Base-by-base conservation (phyloP, 2,797 vertebrate species). In the Agapornis canus region DNA sequence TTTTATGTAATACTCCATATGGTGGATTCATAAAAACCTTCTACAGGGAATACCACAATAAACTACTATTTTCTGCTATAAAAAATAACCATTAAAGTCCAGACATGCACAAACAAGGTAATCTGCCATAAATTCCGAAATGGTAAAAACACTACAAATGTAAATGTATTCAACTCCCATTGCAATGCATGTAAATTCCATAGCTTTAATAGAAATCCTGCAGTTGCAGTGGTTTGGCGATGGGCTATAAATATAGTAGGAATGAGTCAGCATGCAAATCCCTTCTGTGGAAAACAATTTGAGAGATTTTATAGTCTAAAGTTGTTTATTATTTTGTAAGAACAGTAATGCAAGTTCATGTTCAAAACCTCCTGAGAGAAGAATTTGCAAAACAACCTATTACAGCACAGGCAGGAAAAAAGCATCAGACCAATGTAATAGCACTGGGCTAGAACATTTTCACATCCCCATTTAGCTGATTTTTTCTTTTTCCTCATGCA, bases 191-290 rank as follows among this genome's bases (percentile, higher is more conserved):
- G 94, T 96, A 96, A 98, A 97, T 98, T 98, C 97, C 98, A 98
- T 93, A 97, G 97, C 96, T 98, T 98, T 98, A 98, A 98, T 98
- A 98, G 97, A 98, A 98, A 97, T 96, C 96, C 93, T 98, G 97
- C 96, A 90, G 96, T 97, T 95, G 95, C 95, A 73, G 93, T 96
- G 97, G 80, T 95, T 97, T 96, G 93, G 96, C 25, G 3, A 97
- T 97, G 88, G 96, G 97, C 98, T 98, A 98, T 98, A 98, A 98
- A 98, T 98, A 98, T 73, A 94, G 86, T 68, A 97, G 95, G 96
- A 98, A 97, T 98, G 98, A 98, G 98, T 98, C 98, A 98, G 98
- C 98, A 97, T 98, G 98, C 97, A 98, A 98, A 98, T 98, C 94
- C 96, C 96, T 97, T 97, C 97, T 94, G 93, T 92, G 94, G 96